Conservation (phyloP, 1,140 invertebrate genomes). For the Drosophila dunni region DNA sequence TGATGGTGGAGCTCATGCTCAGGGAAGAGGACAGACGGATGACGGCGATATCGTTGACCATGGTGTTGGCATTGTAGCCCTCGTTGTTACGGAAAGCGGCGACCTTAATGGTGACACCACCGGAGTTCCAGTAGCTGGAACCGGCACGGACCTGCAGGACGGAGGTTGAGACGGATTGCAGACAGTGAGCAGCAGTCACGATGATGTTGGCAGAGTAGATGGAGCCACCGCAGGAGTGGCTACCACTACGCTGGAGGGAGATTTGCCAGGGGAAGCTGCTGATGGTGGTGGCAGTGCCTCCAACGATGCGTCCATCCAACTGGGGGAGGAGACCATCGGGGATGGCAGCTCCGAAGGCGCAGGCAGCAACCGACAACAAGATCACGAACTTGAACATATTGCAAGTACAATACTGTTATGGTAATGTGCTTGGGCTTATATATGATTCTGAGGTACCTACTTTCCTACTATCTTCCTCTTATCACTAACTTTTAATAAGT, state of each 20-base stretch:
- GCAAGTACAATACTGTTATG: slow-evolving; percentile 19
- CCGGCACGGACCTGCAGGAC: slow-evolving; percentile 62
- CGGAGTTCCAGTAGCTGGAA: slow-evolving; percentile 57
- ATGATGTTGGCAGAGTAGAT: slow-evolving; percentile 85
- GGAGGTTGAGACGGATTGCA: slow-evolving; percentile 75
- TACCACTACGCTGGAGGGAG: slow-evolving; percentile 84
- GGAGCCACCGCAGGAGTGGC: slow-evolving; percentile 86
- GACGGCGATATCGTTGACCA: slow-evolving; percentile 86
- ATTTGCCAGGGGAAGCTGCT: slow-evolving; percentile 86
- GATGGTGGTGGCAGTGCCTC: slow-evolving; percentile 85
- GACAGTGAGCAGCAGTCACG: slow-evolving; percentile 88
- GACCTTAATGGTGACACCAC: slow-evolving; percentile 46
- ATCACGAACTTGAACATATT: slow-evolving; percentile 74
- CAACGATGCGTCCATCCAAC: slow-evolving; percentile 85
- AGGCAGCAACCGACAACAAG: slow-evolving; percentile 65
- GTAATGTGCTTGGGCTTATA: slow-evolving; percentile 1
- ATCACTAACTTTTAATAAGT: neutral
- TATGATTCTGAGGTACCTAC: neutral
- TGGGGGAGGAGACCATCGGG: slow-evolving; percentile 70
- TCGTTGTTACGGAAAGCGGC: slow-evolving; percentile 56
- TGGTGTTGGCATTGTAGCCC: slow-evolving; percentile 66
- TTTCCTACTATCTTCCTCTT: neutral
- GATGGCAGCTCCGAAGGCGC: slow-evolving; percentile 59
- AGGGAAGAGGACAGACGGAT: slow-evolving; percentile 79
- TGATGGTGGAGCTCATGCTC: slow-evolving; percentile 71